These are phyloP conservation scores for Phenacoccus solenopsis DNA, from an alignment of 1,140 invertebrate genomes.

Conservation along the genomic window DNA sequence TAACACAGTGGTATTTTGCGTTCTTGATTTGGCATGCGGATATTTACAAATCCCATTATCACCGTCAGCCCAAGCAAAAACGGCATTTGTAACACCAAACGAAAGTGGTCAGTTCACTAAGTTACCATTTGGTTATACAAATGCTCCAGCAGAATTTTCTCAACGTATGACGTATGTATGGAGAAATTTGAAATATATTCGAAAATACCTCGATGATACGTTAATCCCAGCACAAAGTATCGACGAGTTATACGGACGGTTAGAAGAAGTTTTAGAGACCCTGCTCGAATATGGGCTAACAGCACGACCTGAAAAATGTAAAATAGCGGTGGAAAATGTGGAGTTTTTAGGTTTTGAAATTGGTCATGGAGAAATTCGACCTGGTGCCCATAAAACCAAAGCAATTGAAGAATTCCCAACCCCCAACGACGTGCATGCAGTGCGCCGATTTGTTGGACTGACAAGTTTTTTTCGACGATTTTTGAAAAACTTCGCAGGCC, in stretches of 20 bases:
- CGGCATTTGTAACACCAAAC: slow-evolving; percentile 23
- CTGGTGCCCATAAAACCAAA: not conserved
- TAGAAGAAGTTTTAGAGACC: not conserved
- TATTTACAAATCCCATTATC: slow-evolving; percentile 34
- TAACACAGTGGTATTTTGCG: slow-evolving; percentile 35
- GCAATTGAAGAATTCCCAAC: slow-evolving; percentile 7
- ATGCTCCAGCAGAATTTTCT: slow-evolving; percentile 16
- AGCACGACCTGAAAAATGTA: not conserved
- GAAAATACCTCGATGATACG: not conserved
- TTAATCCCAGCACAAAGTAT: not conserved
- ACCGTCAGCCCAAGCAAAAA: slow-evolving; percentile 28
- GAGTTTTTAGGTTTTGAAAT: slow-evolving; percentile 10
- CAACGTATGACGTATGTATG: slow-evolving; percentile 10
- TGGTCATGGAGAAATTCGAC: not conserved
- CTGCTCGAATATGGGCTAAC: not conserved
- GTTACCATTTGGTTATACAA: slow-evolving; percentile 27
- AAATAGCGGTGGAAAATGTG: not conserved
- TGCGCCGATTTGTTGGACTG: not conserved
- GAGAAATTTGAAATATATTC: not conserved
- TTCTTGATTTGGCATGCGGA: slow-evolving; percentile 35
- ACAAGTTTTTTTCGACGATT: not conserved
- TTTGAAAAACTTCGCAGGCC: not conserved
- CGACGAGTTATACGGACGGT: not conserved
- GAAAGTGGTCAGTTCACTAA: slow-evolving; percentile 21
- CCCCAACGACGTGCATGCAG: not conserved